These are phyloP conservation scores for Hemibagrus guttatus DNA, from an alignment of 2,797 vertebrate species.

Conservation along the genomic window DNA sequence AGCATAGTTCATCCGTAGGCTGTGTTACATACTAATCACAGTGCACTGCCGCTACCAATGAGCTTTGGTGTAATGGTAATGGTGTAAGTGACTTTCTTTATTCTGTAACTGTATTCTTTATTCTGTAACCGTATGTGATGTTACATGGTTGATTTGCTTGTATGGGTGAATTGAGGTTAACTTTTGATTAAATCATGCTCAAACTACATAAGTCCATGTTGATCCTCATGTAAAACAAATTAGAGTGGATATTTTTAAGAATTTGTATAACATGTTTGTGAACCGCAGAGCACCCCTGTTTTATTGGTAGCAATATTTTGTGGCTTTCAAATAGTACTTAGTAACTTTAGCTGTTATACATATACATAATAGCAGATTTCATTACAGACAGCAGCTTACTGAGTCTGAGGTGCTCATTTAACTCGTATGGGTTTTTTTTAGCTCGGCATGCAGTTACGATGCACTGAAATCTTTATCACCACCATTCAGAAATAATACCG, in stretches of 20 bases:
- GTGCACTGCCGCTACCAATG: constrained; percentile 50
- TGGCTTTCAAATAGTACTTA: constrained; percentile 16
- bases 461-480: neutral
- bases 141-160: constrained; percentile 16
- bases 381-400: constrained; percentile 13
- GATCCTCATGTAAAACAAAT: neutral
- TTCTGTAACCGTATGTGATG: neutral
- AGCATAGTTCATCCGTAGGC: constrained; percentile 7
- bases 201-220: neutral
- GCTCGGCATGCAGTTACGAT: neutral
- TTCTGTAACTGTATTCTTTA: constrained; percentile 7
- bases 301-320: constrained; percentile 17
- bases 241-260: constrained; percentile 5
- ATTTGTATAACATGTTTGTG: constrained; percentile 20
- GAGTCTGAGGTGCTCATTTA: constrained; percentile 10
- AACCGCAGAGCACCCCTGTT: neutral
- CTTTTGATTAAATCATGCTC: neutral
- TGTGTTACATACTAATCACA: constrained; percentile 18
- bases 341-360: constrained; percentile 3
- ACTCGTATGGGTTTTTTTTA: neutral
- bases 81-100: constrained; percentile 59
- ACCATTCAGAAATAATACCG: neutral
- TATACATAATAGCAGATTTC: neutral
- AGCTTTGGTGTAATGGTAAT: constrained; percentile 66
- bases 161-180: constrained; percentile 6